phyloP scores from a whole-genome alignment of 2,797 vertebrate genomes.

The Diceros bicornis region DNA sequence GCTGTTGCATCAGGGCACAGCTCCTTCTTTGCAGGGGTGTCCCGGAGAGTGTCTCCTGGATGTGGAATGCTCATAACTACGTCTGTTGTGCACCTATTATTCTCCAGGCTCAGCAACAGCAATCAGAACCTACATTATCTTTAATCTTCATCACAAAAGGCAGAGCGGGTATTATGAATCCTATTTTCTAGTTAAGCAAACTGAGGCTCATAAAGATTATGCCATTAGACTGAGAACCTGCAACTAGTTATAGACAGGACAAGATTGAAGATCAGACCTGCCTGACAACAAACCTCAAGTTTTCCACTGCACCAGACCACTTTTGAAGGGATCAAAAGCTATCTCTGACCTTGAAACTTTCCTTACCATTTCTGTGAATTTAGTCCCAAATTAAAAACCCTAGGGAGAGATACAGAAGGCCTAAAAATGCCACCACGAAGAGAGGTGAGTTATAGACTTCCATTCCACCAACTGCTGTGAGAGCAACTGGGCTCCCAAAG shows the following conservation, averaged over 20 bases:
- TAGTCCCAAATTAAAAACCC: background rate
- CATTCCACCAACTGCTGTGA: background rate
- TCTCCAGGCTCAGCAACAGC: background rate
- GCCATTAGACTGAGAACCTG: background rate
- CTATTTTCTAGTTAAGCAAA: slow-evolving; percentile 25
- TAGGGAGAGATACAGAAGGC: background rate
- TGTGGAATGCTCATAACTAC: background rate
- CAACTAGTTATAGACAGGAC: background rate
- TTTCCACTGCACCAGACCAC: background rate
- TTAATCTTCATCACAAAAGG: background rate
- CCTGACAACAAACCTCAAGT: background rate
- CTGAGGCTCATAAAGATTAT: background rate
- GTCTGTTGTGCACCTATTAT: background rate
- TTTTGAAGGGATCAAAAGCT: background rate
- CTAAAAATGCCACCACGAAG: background rate
- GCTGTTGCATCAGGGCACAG: background rate
- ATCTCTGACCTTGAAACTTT: background rate
- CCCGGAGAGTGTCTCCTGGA: background rate
- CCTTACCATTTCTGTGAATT: background rate
- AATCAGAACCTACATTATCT: background rate
- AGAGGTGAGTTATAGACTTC: background rate
- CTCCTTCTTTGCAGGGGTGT: background rate
- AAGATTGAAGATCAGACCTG: background rate
- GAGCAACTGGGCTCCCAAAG: background rate
- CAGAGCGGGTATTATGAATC: background rate